Evolutionary conservation across 2,888 invertebrate genomes (phyloP).

Genomic region (Apoda limacodes): DNA sequence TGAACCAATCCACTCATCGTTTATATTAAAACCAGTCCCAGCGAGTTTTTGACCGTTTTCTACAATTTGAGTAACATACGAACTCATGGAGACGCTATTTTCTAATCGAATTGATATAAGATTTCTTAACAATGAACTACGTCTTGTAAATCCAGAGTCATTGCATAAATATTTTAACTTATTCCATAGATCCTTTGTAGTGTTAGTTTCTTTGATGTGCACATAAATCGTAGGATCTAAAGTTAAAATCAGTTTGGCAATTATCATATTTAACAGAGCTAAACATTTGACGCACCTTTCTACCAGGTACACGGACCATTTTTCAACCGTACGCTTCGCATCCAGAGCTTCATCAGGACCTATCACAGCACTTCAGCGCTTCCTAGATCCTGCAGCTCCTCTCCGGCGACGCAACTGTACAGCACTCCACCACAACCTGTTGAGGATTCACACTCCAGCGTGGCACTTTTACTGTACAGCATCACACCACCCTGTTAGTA

Average conservation of each 20-base stretch:
- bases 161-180: conserved; percentile 8
- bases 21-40: conserved; percentile 15
- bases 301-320: too few species aligned
- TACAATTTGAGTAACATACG: conserved; percentile 8
- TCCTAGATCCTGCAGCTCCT: too few species aligned
- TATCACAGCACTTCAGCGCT: too few species aligned
- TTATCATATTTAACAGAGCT: too few species aligned
- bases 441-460: too few species aligned
- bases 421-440: too few species aligned
- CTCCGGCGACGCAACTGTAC: too few species aligned
- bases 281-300: too few species aligned
- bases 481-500: too few species aligned
- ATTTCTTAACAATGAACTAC: conserved; percentile 5
- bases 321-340: too few species aligned
- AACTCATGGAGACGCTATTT: conserved; percentile 11
- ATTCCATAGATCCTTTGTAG: conserved; percentile 6
- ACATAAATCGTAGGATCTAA: conserved; percentile 11
- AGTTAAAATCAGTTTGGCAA: conserved; percentile 15
- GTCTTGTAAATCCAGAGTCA: conserved; percentile 14
- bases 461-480: too few species aligned
- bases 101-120: conserved; percentile 9
- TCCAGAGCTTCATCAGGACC: too few species aligned
- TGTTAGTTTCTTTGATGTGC: conserved; percentile 7
- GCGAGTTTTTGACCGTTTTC: conserved; percentile 14
- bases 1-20: conserved; percentile 20